phyloP scores from a whole-genome alignment of 2,888 invertebrate genomes.

The Dynastes tityus region DNA sequence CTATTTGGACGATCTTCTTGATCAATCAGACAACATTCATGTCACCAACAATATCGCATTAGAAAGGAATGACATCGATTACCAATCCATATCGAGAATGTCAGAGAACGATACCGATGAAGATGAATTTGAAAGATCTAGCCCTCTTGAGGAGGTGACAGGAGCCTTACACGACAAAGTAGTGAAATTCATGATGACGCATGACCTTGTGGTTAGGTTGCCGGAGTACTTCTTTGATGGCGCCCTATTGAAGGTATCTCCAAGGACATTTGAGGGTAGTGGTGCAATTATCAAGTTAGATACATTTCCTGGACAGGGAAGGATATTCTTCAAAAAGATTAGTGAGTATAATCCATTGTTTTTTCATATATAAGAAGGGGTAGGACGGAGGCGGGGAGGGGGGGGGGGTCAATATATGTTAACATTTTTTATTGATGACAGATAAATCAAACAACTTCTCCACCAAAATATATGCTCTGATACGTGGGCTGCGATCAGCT shows the following conservation, averaged over 20 bases:
- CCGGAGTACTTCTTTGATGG: conserved; percentile 84
- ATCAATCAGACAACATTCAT: conserved; percentile 66
- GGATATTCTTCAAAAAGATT: conserved; percentile 79
- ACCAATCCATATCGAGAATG: conserved; percentile 55
- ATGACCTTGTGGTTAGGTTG: conserved; percentile 81
- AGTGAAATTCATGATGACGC: conserved; percentile 81
- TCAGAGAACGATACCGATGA: conserved; percentile 66
- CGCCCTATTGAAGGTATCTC: conserved; percentile 82
- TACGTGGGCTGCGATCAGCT: too few relatives aligned
- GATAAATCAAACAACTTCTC: too few relatives aligned
- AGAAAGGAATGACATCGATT: conserved; percentile 61
- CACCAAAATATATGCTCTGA: too few relatives aligned
- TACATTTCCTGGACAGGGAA: conserved; percentile 73
- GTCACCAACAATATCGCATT: conserved; percentile 75
- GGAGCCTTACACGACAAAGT: conserved; percentile 79
- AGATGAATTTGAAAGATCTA: conserved; percentile 65
- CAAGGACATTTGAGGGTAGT: conserved; percentile 80
- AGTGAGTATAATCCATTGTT: conserved; percentile 72
- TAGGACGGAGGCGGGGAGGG: too few relatives aligned
- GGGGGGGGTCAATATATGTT: too few relatives aligned
- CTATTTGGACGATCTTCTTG: conserved; percentile 81
- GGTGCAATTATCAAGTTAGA: conserved; percentile 85
- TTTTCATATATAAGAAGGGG: too few relatives aligned
- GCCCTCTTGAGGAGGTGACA: conserved; percentile 84
- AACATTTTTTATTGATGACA: too few relatives aligned